phyloP scores from a whole-genome alignment of 2,888 invertebrate genomes.

The Anarsia innoxiella region DNA sequence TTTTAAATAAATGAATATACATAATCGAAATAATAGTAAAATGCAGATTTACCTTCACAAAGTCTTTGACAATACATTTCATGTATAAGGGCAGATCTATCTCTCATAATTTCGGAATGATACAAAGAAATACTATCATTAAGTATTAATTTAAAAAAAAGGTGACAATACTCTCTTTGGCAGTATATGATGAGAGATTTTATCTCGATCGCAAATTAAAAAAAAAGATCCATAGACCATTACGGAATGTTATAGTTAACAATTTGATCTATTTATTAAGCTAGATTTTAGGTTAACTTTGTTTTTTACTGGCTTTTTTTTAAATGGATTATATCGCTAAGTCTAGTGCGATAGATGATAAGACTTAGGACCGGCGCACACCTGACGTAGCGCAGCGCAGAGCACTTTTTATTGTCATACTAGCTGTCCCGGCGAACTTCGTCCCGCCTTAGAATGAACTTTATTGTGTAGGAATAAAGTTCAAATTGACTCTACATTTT shows the following conservation, averaged over 20 bases:
- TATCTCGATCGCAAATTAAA: not conserved
- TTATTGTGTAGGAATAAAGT: no score
- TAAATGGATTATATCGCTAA: no score
- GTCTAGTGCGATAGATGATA: no score
- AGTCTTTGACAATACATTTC: not conserved
- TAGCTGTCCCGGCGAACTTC: no score
- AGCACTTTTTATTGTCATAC: no score
- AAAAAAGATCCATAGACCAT: not conserved
- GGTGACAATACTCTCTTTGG: slow-evolving; percentile 14
- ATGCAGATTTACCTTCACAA: no score
- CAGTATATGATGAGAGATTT: slow-evolving; percentile 6
- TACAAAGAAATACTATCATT: not conserved
- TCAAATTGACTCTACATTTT: no score
- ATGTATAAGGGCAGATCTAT: slow-evolving; percentile 3
- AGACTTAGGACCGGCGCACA: no score
- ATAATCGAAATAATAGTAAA: no score
- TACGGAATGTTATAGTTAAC: slow-evolving; percentile 13
- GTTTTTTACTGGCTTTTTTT: not conserved
- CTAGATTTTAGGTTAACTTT: not conserved
- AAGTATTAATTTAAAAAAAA: slow-evolving; percentile 12
- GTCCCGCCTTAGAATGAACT: no score
- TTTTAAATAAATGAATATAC: no score
- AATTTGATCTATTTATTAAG: slow-evolving; percentile 14
- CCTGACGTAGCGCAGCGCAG: no score
- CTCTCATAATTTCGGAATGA: not conserved